Evolutionary conservation across 2,888 invertebrate species (phyloP).

Genomic region (Sesia bembeciformis): DNA sequence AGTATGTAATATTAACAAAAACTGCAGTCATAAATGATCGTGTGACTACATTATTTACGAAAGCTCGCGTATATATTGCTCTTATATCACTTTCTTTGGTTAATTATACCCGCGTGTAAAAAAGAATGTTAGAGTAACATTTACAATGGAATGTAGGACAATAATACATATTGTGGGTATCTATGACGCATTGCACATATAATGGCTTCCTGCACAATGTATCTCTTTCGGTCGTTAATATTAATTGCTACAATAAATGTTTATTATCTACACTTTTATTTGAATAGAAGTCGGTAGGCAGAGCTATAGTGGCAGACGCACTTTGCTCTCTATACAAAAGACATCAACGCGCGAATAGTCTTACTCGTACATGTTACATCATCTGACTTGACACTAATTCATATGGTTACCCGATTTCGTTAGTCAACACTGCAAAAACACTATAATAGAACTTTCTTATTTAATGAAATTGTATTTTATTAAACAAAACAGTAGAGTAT

Average conservation of each 20-base stretch:
- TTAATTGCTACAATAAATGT: not conserved
- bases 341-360: slow-evolving; percentile 23
- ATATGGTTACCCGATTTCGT: not conserved
- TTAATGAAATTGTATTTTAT: not conserved
- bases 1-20: too few species aligned
- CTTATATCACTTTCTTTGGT: too few species aligned
- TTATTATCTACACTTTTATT: not conserved
- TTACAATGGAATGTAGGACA: too few species aligned
- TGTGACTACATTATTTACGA: too few species aligned
- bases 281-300: not conserved
- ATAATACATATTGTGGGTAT: too few species aligned
- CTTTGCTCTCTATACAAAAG: slow-evolving; percentile 17
- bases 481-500: too few species aligned
- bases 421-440: not conserved
- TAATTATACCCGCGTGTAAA: too few species aligned
- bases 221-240: not conserved
- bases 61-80: too few species aligned
- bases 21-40: too few species aligned
- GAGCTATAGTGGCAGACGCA: not conserved
- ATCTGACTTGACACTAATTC: not conserved
- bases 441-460: not conserved
- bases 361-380: not conserved
- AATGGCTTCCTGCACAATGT: not conserved
- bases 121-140: too few species aligned
- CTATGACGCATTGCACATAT: not conserved